These are phyloP conservation scores for Pomatorhinus ruficollis DNA, from an alignment of 2,113 vertebrate genomes.

Conservation along the genomic window DNA sequence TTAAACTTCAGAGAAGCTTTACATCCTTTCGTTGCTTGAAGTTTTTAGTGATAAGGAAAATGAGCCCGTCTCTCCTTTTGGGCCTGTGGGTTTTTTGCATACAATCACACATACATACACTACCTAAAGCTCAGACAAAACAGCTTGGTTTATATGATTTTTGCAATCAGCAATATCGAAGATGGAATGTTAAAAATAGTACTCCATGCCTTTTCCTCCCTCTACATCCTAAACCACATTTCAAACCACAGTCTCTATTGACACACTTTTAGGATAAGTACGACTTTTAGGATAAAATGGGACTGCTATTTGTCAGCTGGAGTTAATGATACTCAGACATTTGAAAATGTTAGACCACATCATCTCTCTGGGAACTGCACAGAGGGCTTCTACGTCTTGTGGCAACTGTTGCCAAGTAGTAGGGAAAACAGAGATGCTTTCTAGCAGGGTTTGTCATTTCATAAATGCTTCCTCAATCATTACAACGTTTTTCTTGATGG, in stretches of 20 bases:
- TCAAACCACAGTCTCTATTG: not conserved
- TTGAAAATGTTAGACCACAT: not conserved
- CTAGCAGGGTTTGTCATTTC: not conserved
- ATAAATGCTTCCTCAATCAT: not conserved
- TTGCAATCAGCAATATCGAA: not conserved
- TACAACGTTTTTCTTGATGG: not conserved
- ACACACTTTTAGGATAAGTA: not conserved
- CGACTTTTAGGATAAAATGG: not conserved
- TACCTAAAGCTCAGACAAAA: not conserved
- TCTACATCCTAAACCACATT: not conserved
- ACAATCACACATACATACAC: not conserved
- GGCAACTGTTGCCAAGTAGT: constrained; percentile 4
- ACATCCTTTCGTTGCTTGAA: not conserved
- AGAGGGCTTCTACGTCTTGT: not conserved
- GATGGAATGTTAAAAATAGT: not conserved
- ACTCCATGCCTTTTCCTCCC: not conserved
- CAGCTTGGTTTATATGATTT: not conserved
- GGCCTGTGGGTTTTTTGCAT: not conserved
- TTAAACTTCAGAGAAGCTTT: not conserved
- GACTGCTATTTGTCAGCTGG: not conserved
- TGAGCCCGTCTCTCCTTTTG: not conserved
- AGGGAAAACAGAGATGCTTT: not conserved
- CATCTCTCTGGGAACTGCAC: not conserved
- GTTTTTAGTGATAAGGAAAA: not conserved
- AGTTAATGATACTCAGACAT: not conserved